phyloP scores from a whole-genome alignment of 2,888 invertebrate species.

The Meteorus colon region DNA sequence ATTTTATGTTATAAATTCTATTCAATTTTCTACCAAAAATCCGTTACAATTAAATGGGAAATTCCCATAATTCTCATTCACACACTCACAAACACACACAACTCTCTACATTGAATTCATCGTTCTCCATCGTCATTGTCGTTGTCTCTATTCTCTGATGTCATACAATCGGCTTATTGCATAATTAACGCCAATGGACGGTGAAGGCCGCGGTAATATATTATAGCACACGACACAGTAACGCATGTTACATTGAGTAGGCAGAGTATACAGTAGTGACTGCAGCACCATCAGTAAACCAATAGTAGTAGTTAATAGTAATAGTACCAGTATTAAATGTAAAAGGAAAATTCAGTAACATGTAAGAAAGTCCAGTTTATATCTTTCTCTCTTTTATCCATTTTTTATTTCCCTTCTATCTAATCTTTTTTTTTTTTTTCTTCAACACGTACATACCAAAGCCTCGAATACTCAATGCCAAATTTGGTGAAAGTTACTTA shows the following conservation, averaged over 20 bases:
- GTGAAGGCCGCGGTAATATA: slow-evolving; percentile 61
- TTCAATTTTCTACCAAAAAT: too few species aligned
- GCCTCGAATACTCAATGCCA: slow-evolving; percentile 51
- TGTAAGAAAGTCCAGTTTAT: slow-evolving; percentile 58
- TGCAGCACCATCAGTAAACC: too few species aligned
- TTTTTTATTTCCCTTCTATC: background rate
- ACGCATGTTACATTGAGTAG: slow-evolving; percentile 6
- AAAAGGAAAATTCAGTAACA: slow-evolving; percentile 60
- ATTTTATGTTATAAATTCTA: too few species aligned
- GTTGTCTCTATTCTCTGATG: slow-evolving; percentile 59
- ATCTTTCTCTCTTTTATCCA: slow-evolving; percentile 13
- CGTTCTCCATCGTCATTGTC: slow-evolving; percentile 17
- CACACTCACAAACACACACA: background rate
- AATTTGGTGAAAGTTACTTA: slow-evolving; percentile 52
- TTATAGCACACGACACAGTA: slow-evolving; percentile 46
- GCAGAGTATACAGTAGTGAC: background rate
- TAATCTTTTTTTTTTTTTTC: background rate
- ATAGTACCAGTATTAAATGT: slow-evolving; percentile 16
- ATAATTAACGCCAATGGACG: slow-evolving; percentile 67
- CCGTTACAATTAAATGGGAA: background rate
- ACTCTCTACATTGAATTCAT: too few species aligned
- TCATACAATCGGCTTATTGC: slow-evolving; percentile 62
- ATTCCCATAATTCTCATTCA: background rate
- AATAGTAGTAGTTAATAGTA: too few species aligned
- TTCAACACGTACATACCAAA: background rate